Evolutionary conservation across 2,113 vertebrate genomes (phyloP), one percentile per base, ranked within the genome.

Genomic region (Corvus cornix): DNA sequence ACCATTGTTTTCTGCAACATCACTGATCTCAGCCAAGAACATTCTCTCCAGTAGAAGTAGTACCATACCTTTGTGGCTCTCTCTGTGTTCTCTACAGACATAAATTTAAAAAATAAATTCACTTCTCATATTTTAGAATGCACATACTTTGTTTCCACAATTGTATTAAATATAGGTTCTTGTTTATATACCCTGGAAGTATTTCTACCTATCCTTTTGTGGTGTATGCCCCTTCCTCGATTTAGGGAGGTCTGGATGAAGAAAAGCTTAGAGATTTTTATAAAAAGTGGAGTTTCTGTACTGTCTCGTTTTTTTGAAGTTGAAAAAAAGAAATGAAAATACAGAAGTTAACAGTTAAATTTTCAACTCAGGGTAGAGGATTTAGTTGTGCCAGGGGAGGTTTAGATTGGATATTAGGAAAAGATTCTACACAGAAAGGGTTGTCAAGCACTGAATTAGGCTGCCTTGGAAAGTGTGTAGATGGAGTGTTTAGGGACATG

Each of bases 361-460:
- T 73, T 48, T 72, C 43, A 75, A 6, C 8, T n/a, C 9, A 41
- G 55, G 13, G 4, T 30, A 44, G 5, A 76, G 13, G 9, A 33
- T 90, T 68, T 63, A 41, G 5, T 62, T 77, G n/a, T 39, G 49
- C n/a, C 7, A 10, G 3, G 7, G 7, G 23, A 68, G 2, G 21
- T 46, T 89, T 56, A 31, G 8, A 4, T 7, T 63, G 24, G 8
- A 8, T 30, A 10, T 37, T 11, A 49, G 23, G 27, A 46, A 56
- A 56, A 31, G 14, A 4, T 53, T 67, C 19, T 64, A 35, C 26
- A 11, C 0, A 0, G 6, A 24, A 51, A 18, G 27, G 2, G 4
- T 27, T 52, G 37, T 60, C 31, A 52, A 27, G 27, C 9, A 19
- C 27, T 60, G 46, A 37, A 23, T 31, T 44, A 44, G 14, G 12